These are phyloP conservation scores for Andrena flavipes DNA, from an alignment of 2,888 invertebrate genomes.

Conservation along the genomic window DNA sequence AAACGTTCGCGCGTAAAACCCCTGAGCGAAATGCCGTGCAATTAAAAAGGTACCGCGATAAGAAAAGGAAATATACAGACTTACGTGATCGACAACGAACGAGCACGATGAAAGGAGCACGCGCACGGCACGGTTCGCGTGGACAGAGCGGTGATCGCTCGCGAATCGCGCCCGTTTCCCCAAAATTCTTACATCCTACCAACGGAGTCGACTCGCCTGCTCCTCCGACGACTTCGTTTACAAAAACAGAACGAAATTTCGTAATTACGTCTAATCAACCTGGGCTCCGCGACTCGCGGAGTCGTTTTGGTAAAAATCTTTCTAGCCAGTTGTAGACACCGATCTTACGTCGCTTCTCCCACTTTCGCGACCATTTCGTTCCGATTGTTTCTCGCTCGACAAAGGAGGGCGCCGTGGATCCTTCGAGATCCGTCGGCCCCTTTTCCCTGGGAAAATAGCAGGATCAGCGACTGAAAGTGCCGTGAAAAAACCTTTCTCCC, in stretches of 20 bases:
- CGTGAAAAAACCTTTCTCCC: constrained; percentile 34
- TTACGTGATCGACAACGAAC: neutral
- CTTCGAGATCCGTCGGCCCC: neutral
- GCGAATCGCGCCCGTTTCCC: constrained; percentile 43
- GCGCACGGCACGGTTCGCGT: neutral
- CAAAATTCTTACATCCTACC: constrained; percentile 44
- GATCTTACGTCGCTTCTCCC: neutral
- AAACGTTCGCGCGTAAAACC: too few relatives aligned
- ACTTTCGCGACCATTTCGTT: neutral
- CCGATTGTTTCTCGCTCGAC: neutral
- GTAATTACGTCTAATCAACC: constrained; percentile 68
- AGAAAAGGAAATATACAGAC: neutral
- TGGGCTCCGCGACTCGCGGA: constrained; percentile 60
- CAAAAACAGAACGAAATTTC: constrained; percentile 63
- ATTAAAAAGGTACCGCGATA: neutral
- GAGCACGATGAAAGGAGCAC: neutral
- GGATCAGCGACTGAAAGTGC: constrained; percentile 23
- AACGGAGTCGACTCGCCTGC: constrained; percentile 7
- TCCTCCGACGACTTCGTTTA: constrained; percentile 44
- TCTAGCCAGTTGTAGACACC: constrained; percentile 57
- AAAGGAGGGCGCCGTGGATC: neutral
- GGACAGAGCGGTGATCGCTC: constrained; percentile 50
- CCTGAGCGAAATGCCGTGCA: neutral
- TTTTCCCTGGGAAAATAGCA: constrained; percentile 16
- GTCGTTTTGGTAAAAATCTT: constrained; percentile 78